These are phyloP conservation scores for Pseudochirops cupreus DNA, from an alignment of 2,797 vertebrate species.

Conservation along the genomic window DNA sequence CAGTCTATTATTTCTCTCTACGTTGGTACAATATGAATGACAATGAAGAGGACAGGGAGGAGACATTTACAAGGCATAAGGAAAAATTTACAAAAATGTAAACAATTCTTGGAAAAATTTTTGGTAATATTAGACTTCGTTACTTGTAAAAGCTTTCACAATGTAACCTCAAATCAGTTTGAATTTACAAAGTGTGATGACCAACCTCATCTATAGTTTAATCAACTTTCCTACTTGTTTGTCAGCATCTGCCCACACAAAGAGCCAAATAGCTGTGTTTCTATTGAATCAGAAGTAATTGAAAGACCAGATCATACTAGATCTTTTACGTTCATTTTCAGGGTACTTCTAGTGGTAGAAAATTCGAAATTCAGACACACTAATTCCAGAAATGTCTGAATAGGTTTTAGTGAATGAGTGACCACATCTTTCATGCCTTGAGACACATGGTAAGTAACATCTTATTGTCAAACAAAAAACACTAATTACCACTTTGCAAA, in stretches of 20 bases:
- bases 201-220: neutral
- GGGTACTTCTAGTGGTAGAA: neutral
- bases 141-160: neutral
- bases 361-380: neutral
- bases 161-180: neutral
- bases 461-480: neutral
- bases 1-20: neutral
- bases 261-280: neutral
- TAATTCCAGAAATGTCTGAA: neutral
- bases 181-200: neutral
- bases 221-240: neutral
- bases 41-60: neutral
- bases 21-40: neutral
- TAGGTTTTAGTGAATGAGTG: neutral
- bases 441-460: neutral
- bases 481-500: neutral
- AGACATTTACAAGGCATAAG: neutral
- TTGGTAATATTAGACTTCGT: neutral
- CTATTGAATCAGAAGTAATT: neutral
- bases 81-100: neutral
- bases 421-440: neutral
- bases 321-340: neutral
- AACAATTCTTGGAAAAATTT: neutral
- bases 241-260: neutral
- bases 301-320: neutral